Conservation (phyloP, 2,888 invertebrate species). For the Dicyrtoma fusca region DNA sequence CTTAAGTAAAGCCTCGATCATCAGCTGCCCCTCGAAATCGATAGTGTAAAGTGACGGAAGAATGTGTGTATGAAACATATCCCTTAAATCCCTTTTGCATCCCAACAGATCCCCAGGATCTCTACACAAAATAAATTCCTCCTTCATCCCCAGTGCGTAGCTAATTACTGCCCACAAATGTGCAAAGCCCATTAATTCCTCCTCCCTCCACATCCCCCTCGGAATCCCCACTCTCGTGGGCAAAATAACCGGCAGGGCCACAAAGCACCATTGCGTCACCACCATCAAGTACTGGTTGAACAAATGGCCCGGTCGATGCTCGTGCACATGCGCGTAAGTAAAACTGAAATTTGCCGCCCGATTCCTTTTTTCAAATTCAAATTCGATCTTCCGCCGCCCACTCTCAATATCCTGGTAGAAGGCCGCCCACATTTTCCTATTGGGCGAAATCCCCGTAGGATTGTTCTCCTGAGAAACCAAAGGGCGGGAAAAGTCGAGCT, state of each 20-base stretch:
- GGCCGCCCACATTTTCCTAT: slow-evolving; percentile 6
- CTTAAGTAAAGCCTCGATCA: slow-evolving; percentile 6
- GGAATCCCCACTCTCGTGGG: background rate
- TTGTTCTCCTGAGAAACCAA: background rate
- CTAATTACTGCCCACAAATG: slow-evolving; percentile 25
- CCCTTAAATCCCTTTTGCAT: slow-evolving; percentile 6
- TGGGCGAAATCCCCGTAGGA: slow-evolving; percentile 5
- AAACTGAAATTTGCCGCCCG: background rate
- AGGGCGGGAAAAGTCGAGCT: background rate
- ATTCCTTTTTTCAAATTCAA: no score
- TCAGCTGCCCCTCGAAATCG: slow-evolving; percentile 18
- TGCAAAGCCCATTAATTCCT: slow-evolving; percentile 3
- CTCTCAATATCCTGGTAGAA: slow-evolving; percentile 13
- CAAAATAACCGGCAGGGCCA: background rate
- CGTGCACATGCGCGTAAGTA: background rate
- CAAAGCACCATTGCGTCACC: slow-evolving; percentile 21
- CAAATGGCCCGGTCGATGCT: background rate
- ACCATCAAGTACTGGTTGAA: slow-evolving; percentile 17
- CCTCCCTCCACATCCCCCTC: background rate
- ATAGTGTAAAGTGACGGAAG: background rate
- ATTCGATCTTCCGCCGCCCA: no score
- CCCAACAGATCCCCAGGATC: background rate
- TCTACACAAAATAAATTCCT: slow-evolving; percentile 10
- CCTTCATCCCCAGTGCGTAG: slow-evolving; percentile 15
- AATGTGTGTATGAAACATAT: background rate